phyloP scores from a whole-genome alignment of 2,888 invertebrate genomes.

The Volucella inanis region DNA sequence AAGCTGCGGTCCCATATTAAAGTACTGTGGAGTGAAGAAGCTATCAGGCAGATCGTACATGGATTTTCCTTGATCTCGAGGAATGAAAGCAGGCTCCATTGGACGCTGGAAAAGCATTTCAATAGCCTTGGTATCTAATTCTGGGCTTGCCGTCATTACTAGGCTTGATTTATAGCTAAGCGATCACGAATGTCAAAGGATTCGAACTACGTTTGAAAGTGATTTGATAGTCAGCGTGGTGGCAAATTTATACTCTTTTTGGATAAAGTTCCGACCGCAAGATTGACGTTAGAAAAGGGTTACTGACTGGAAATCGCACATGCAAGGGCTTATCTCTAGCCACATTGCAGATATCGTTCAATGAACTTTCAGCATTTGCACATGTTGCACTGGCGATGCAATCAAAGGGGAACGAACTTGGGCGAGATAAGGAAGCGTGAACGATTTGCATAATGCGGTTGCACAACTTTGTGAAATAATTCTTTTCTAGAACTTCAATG shows the following conservation, averaged over 20 bases:
- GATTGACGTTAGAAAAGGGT: conserved; percentile 5
- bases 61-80: conserved; percentile 80
- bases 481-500: too few relatives aligned
- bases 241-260: conserved; percentile 9
- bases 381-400: too few relatives aligned
- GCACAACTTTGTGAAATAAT: too few relatives aligned
- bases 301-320: background rate
- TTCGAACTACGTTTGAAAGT: background rate
- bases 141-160: too few relatives aligned
- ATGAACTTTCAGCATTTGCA: too few relatives aligned
- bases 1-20: conserved; percentile 78
- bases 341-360: too few relatives aligned
- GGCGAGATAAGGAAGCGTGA: too few relatives aligned
- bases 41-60: conserved; percentile 81
- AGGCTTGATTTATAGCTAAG: too few relatives aligned
- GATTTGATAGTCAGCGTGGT: background rate
- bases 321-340: background rate
- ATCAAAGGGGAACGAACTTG: too few relatives aligned
- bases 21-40: conserved; percentile 80
- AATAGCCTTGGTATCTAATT: conserved; percentile 78
- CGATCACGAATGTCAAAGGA: background rate
- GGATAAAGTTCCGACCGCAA: background rate
- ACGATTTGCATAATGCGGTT: too few relatives aligned
- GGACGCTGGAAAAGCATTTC: conserved; percentile 81
- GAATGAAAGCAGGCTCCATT: conserved; percentile 81